Base-by-base conservation (phyloP, 2,888 invertebrate species). In the Chaitophorus viminalis region DNA sequence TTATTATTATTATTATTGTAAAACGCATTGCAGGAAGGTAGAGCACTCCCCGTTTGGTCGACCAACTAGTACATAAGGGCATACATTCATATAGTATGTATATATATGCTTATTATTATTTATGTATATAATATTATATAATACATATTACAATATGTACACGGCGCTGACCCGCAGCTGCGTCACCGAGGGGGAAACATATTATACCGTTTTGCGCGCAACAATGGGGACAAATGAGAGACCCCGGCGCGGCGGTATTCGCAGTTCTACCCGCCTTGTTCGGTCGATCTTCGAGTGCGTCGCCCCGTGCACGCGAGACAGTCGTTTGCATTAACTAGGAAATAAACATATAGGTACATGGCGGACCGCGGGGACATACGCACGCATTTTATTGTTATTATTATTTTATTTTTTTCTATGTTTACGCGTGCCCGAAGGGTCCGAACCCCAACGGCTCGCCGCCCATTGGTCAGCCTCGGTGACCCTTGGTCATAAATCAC, bases 401-500 rank as follows among this genome's bases (percentile, higher is more conserved):
- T n/a, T n/a, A n/a, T n/a, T n/a, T n/a, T n/a, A n/a, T n/a, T n/a
- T n/a, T n/a, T n/a, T n/a, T n/a, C n/a, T n/a, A n/a, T n/a, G n/a
- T 31, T 39, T 29, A 29, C 11, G 39, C 72, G 74, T 82, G 36
- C 17, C 54, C 29, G 29, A 60, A 60, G 75, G 36, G 75, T 46
- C 29, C 86, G 77, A 33, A 78, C 85, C 85, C 78, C 52, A 36
- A 29, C 11, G 68, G 60, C 31, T 78, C 65, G 87, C 87, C 65
- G 87, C 87, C 87, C 87, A 87, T 87, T 81, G 87, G 87, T 87
- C 87, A 81, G 72, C 70, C 39, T 36, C n/a, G n/a, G 72, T 87
- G 87, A 87, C 79, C 87, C 87, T 79, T 31, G 87, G 87, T 87
- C 87, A 87, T 87, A 87, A 87, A 87, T 87, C 87, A 87, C 65